Evolutionary conservation across 2,113 vertebrate genomes (phyloP).

Genomic region (Heterocephalus glaber): DNA sequence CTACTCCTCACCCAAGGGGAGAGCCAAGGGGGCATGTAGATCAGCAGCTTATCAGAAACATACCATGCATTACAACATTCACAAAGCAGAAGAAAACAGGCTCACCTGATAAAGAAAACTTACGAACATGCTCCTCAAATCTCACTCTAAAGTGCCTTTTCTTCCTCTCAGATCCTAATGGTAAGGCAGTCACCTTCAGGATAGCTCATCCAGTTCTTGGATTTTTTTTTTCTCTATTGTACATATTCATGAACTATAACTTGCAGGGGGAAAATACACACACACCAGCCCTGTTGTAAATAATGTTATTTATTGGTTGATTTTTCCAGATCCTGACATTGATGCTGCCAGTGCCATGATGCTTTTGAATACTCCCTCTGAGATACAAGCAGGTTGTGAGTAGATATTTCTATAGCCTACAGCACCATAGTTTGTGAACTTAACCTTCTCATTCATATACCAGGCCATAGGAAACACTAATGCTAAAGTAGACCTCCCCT

Average conservation of each 20-base stretch:
- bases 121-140: not conserved
- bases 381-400: constrained; percentile 92
- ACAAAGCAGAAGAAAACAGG: not conserved
- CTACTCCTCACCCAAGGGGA: not conserved
- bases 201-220: constrained; percentile 52
- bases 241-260: constrained; percentile 75
- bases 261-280: constrained; percentile 68
- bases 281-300: constrained; percentile 84
- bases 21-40: not conserved
- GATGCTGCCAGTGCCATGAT: constrained; percentile 92
- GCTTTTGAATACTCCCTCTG: constrained; percentile 92
- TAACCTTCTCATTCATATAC: constrained; percentile 82
- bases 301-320: constrained; percentile 91
- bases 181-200: constrained; percentile 28
- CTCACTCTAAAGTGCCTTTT: not conserved
- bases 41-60: not conserved
- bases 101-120: not conserved
- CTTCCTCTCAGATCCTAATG: not conserved
- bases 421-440: constrained; percentile 85
- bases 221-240: constrained; percentile 54
- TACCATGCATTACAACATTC: not conserved
- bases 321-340: constrained; percentile 93
- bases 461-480: constrained; percentile 79
- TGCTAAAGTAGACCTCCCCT: constrained; percentile 70
- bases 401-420: constrained; percentile 90